Percentiles rank a stretch among this genome's conserved stretches.
phyloP scores from a whole-genome alignment of 2,888 invertebrate genomes.

The Melipona beecheii region DNA sequence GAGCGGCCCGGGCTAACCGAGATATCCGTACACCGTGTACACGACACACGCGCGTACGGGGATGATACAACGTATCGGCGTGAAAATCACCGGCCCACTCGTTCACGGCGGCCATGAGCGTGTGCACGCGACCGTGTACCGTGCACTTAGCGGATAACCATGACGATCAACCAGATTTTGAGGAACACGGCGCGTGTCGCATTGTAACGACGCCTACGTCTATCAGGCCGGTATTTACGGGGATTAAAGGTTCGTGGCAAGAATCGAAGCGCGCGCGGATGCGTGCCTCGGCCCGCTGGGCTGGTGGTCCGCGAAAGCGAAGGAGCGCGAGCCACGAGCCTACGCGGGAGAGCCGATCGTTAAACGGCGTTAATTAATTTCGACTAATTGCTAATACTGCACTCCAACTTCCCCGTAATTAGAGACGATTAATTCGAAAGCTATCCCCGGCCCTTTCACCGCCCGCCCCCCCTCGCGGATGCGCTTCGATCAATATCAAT shows the following conservation, averaged over 20 bases:
- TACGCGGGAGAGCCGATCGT: constrained; percentile 2
- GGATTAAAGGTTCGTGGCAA: constrained; percentile 43
- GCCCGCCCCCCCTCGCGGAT: background rate
- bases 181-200: constrained; percentile 43
- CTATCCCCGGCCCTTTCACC: constrained; percentile 53
- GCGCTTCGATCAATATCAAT: constrained; percentile 64
- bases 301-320: background rate
- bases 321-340: background rate
- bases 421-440: constrained; percentile 79
- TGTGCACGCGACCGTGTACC: constrained; percentile 32
- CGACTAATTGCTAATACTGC: constrained; percentile 76
- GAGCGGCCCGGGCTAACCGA: background rate
- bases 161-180: constrained; percentile 55
- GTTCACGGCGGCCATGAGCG: constrained; percentile 27
- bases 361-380: constrained; percentile 76
- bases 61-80: background rate
- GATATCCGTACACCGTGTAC: background rate
- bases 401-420: constrained; percentile 76
- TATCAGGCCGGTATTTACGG: constrained; percentile 38
- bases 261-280: constrained; percentile 20
- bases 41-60: background rate
- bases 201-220: constrained; percentile 11
- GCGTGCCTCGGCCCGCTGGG: too few species aligned
- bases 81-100: constrained; percentile 41
- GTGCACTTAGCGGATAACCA: constrained; percentile 55